Evolutionary conservation across 2,888 invertebrate species (phyloP).

Genomic region (Pachliopta kotzebuea): DNA sequence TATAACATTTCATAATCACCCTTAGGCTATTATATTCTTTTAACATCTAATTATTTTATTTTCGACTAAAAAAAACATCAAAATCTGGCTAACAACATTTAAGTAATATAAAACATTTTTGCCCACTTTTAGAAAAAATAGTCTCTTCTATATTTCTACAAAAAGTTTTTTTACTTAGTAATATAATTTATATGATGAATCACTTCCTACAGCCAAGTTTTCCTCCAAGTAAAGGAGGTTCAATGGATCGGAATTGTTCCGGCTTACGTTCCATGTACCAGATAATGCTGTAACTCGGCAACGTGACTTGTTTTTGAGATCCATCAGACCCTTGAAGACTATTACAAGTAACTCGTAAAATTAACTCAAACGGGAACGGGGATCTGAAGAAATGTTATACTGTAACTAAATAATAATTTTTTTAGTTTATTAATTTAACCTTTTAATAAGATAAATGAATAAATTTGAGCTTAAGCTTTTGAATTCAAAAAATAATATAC

Average conservation of each 20-base stretch:
- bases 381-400: not conserved
- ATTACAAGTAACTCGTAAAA: not conserved
- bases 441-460: no score
- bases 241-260: slow-evolving; percentile 21
- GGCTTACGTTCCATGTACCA: slow-evolving; percentile 11
- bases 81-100: no score
- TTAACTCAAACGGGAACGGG: not conserved
- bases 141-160: not conserved
- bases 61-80: no score
- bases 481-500: not conserved
- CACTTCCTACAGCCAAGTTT: slow-evolving; percentile 4
- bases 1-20: no score
- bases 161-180: slow-evolving; percentile 4
- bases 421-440: no score
- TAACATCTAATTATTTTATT: no score
- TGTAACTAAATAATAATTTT: not conserved
- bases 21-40: no score
- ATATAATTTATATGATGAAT: slow-evolving; percentile 22
- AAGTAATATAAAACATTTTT: not conserved
- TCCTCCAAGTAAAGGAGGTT: slow-evolving; percentile 10
- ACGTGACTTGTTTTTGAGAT: slow-evolving; percentile 17
- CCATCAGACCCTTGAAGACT: not conserved
- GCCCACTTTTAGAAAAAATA: not conserved
- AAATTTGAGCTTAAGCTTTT: not conserved
- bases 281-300: slow-evolving; percentile 16